Evolutionary conservation across 2,113 vertebrate species (phyloP), one percentile per base, ranked within the genome.

Genomic region (Cnemophilus loriae): DNA sequence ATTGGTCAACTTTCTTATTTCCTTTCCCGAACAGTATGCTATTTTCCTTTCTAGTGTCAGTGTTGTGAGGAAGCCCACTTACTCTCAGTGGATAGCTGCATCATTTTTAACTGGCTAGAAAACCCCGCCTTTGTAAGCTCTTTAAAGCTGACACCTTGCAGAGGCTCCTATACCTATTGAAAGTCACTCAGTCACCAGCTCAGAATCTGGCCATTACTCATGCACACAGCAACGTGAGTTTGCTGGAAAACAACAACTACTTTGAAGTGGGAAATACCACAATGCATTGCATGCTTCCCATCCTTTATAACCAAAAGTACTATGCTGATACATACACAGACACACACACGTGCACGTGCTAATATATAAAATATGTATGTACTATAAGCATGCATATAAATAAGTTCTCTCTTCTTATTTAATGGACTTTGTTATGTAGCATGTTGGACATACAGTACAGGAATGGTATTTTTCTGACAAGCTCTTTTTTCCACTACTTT

Each of bases 391-490:
- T 56, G 9, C 9, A 7, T 32, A 32, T 47, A 74, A 92, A n/a
- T 56, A 83, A 89, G 3, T 28, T 57, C 6, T 78, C 7, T 59
- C 37, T 27, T n/a, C 4, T 56, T 68, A 49, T 12, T 76, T 74
- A 89, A 49, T 33, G 33, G 17, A 28, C 50, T 44, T 50, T 55
- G 27, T 76, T 78, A 79, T 5, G 14, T 46, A 85, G 55, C 42
- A 26, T 61, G 33, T 64, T 90, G 37, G 46, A 73, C 57, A 53
- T 59, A 69, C 0, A 70, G 24, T 73, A 60, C 46, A 59, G 16
- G 89, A 84, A 95, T 7, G 30, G 11, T 84, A 27, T 95, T 96
- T 96, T 94, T 79, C 64, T 96, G 71, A 95, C 37, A 50, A 26
- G 9, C 32, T 93, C 68, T 50, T 92, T 96, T 82, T 84, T 52